Evolutionary conservation across 2,113 vertebrate genomes (phyloP), one percentile per base, ranked within the genome.

Genomic region (Ia io): DNA sequence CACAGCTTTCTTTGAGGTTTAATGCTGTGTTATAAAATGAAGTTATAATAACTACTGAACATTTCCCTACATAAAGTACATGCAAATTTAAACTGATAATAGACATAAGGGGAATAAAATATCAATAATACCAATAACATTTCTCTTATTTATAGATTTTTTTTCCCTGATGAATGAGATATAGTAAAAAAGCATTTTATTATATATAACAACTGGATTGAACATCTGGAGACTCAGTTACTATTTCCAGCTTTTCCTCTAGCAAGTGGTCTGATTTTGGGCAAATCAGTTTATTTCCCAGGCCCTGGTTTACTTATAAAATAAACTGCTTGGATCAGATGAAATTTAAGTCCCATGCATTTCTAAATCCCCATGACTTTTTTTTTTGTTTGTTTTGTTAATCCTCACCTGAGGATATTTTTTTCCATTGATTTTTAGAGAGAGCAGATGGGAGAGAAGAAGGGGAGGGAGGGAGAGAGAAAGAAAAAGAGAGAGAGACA

Each of bases 361-460:
- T 90, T 88, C 71, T 93, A 88, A 84, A 65, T 74, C 12, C 37
- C 47, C 35, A 35, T 84, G 37, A 90, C 59, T 85, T 89, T 80
- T 73, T 73, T 28, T 1, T 61, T 65, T 65, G 30, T 65, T 65
- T 65, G 30, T 32, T 65, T 65, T 65, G 25, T 65, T 61, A 61
- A 28, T 65, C 28, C 61, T 65, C 30, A 65, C 61, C 30, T 65
- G 61, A 65, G 61, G 28, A 65, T 32, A 32, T 65, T 65, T 32
- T 32, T 65, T 32, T 16, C 61, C 61, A 65, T 6, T 65, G 25
- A 30, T 32, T 65, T 61, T 61, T 61, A 61, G 59, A 61, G 59
- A 61, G 59, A 59, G 23, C 28, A 10, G 25, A 61, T 61, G 59
- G 59, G 59, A 28, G 9, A 61, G 53, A 59, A 25, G 59, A 59